phyloP scores from a whole-genome alignment of 2,888 invertebrate genomes.

The Brachylomia viminalis region DNA sequence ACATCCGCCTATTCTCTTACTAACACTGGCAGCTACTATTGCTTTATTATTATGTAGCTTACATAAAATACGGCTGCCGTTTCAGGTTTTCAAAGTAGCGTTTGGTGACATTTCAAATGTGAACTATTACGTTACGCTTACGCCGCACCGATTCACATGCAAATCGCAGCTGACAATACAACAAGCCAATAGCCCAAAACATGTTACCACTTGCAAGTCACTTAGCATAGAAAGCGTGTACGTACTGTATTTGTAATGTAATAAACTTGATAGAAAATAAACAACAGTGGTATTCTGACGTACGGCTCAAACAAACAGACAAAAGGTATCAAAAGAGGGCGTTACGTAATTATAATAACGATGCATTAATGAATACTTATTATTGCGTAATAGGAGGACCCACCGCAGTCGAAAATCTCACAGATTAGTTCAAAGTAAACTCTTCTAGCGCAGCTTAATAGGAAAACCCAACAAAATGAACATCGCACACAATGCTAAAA shows the following conservation, averaged over 20 bases:
- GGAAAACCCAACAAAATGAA: conserved; percentile 71
- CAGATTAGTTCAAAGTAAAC: conserved; percentile 67
- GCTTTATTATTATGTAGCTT: conserved; percentile 44
- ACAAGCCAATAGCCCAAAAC: conserved; percentile 72
- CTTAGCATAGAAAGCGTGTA: conserved; percentile 83
- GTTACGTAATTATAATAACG: conserved; percentile 83
- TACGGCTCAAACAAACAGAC: conserved; percentile 77
- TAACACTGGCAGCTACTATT: conserved; percentile 20
- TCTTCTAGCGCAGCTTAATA: conserved; percentile 59
- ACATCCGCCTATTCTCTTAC: neutral
- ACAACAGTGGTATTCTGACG: conserved; percentile 76
- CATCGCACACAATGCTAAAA: conserved; percentile 75
- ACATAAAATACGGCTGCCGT: conserved; percentile 44
- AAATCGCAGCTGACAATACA: conserved; percentile 75
- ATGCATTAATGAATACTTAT: conserved; percentile 74
- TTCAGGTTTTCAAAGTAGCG: conserved; percentile 59
- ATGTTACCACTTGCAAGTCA: conserved; percentile 76
- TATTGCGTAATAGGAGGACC: conserved; percentile 77
- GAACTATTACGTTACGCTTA: conserved; percentile 70
- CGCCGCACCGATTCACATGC: conserved; percentile 74
- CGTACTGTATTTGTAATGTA: conserved; percentile 73
- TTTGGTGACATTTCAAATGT: conserved; percentile 71
- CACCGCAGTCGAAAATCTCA: conserved; percentile 67
- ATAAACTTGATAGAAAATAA: conserved; percentile 81
- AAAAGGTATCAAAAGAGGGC: conserved; percentile 85